phyloP scores from a whole-genome alignment of 2,888 invertebrate genomes.

The Liopterus haemorrhoidalis region DNA sequence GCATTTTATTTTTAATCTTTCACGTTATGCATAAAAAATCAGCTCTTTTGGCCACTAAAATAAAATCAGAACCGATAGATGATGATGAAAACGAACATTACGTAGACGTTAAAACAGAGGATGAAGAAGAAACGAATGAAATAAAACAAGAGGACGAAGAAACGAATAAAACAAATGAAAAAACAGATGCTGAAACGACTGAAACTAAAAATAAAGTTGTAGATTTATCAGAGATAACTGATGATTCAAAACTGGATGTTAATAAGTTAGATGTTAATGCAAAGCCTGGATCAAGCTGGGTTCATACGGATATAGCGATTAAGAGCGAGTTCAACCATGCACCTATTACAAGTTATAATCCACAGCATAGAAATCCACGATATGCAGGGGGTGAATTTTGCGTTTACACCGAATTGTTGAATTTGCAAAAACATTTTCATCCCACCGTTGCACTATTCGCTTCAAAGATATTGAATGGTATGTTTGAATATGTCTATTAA shows the following conservation, averaged over 20 bases:
- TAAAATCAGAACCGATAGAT: slow-evolving; percentile 36
- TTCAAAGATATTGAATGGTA: slow-evolving; percentile 65
- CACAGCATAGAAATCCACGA: slow-evolving; percentile 73
- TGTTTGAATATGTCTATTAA: slow-evolving; percentile 33
- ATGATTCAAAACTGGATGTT: slow-evolving; percentile 34
- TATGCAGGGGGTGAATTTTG: slow-evolving; percentile 72
- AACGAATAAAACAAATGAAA: slow-evolving; percentile 42
- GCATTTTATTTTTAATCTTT: slow-evolving; percentile 71
- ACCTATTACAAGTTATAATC: slow-evolving; percentile 54
- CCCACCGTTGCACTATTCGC: slow-evolving; percentile 90
- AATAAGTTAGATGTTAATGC: slow-evolving; percentile 30
- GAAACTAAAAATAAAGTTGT: slow-evolving; percentile 27
- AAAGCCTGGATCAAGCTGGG: slow-evolving; percentile 36
- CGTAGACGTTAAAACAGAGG: slow-evolving; percentile 39
- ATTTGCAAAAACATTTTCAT: slow-evolving; percentile 74
- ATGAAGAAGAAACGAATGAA: slow-evolving; percentile 36
- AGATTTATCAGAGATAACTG: not conserved
- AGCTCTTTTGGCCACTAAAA: slow-evolving; percentile 35
- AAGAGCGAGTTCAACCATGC: slow-evolving; percentile 27
- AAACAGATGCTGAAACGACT: slow-evolving; percentile 47
- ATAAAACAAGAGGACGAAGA: slow-evolving; percentile 37
- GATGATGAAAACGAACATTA: slow-evolving; percentile 41
- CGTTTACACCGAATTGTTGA: slow-evolving; percentile 67
- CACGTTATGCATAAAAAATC: slow-evolving; percentile 52
- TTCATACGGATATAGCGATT: slow-evolving; percentile 34